Evolutionary conservation across 2,113 vertebrate genomes (phyloP), one percentile per base, ranked within the genome.

Genomic region (Guaruba guarouba): DNA sequence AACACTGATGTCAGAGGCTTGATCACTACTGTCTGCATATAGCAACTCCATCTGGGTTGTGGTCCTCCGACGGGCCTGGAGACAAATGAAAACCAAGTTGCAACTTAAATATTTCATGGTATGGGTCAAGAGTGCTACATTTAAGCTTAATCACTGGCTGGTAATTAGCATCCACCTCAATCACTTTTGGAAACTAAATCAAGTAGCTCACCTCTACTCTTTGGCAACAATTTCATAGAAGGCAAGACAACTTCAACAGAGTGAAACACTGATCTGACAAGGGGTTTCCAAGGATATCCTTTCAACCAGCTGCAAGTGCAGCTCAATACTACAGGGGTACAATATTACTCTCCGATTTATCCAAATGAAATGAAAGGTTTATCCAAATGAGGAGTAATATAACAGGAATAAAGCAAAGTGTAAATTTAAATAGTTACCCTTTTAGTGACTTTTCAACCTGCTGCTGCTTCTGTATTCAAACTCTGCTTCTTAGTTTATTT

Each of bases 11-110:
- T 99, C 99, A 48, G 97, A 97, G 61, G 95, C 97, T 82, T 96
- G 97, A 88, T 99, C 99, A 9, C 98, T 98, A 89, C 96, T 99
- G 97, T 98, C 98, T 76, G 99, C 99, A 41, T 99, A 99, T 24
- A 99, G 98, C 95, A 99, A 86, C 86, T 99, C 99, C 99, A 99
- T 99, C 97, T 99, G 99, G 10, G 99, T 99, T 82, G 99, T 98
- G 90, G 99, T 99, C 90, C 99, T 98, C 92, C 99, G 98, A 35
- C 99, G 99, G 39, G 99, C 99, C 99, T 99, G 96, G 23, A 79
- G 70, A 68, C 88, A 96, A 62, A 86, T 1, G 11, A 25, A 66
- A 82, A 75, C 1, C 88, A 91, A 73, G 54, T 18, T 81, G 63
- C 13, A 2, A 57, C n/a, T 92, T 39, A 24, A 82, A 43, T 37